Base-by-base conservation (phyloP, 2,888 invertebrate genomes). In the Conops quadrifasciatus region DNA sequence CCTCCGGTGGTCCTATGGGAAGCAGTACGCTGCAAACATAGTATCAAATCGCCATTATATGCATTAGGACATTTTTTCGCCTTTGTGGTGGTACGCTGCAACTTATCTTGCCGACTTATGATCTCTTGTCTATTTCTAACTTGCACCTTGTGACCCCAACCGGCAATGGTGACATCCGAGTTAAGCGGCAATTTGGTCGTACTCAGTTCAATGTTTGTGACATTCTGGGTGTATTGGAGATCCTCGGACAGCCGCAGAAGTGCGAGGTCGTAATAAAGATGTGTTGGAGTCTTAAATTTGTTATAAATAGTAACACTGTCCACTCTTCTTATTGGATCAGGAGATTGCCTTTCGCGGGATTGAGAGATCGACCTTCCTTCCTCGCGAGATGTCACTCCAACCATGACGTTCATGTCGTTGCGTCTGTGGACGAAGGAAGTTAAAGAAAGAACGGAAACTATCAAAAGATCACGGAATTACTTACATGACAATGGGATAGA, bases 1-100 rank as follows among this genome's bases (percentile, higher is more conserved):
- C 83, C 82, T 58, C 77, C 78, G 70, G 81, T 82, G 11, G 79
- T 87, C n/a, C n/a, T n/a, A 0, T 90, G 90, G 76, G 1, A 7
- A 28, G 7, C 24, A 2, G 7, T 36, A 1, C 13, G 28, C 3
- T 15, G 21, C 26, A 26, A 24, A 24, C 26, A 58, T 28, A 28
- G 15, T 24, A 1, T 26, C 2, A 2, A 26, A 2, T 13, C 24
- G 26, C 30, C 2, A 1, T 11, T 2, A 1, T 26, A 15, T 15
- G 4, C 15, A 15, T 1, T 4, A 1, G 13, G 2, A 16, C 24
- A 7, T 28, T 5, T 9, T 58, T 3, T 21, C 5, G 56, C 24
- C 5, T n/a, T 56, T 5, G 3, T 9, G n/a, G 56, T 71, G 4
- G 77, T 73, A 45, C 79, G n/a, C 77, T 0, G 78, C 74, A 15